Evolutionary conservation across 2,797 vertebrate genomes (phyloP).

Genomic region (Paratrypauchen microcephalus): DNA sequence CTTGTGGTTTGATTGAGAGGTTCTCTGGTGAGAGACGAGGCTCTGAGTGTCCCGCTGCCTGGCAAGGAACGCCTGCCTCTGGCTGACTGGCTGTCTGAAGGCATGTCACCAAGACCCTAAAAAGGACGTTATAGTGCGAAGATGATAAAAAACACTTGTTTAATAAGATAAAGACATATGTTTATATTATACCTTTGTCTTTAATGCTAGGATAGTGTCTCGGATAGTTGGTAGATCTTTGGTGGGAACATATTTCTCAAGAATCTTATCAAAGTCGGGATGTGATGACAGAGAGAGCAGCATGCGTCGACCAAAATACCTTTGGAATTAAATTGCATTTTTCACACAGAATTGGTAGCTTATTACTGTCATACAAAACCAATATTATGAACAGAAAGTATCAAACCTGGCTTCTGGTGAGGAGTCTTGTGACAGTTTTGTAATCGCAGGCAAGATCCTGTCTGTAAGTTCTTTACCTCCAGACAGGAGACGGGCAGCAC

Average conservation of each 20-base stretch:
- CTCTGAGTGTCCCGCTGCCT: slow-evolving; percentile 78
- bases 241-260: slow-evolving; percentile 84
- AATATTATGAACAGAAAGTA: slow-evolving; percentile 2
- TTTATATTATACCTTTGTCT: slow-evolving; percentile 81
- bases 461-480: slow-evolving; percentile 82
- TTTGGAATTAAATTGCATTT: slow-evolving; percentile 48
- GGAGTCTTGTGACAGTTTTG: slow-evolving; percentile 87
- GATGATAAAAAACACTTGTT: neutral
- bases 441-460: slow-evolving; percentile 82
- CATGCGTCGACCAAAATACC: slow-evolving; percentile 91
- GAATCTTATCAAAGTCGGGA: slow-evolving; percentile 86
- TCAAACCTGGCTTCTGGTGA: slow-evolving; percentile 89
- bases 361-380: neutral
- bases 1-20: slow-evolving; percentile 75
- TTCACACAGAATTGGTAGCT: neutral
- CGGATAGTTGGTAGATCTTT: slow-evolving; percentile 87
- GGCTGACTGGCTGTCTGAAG: slow-evolving; percentile 85
- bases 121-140: slow-evolving; percentile 23
- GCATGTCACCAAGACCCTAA: slow-evolving; percentile 90
- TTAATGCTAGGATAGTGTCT: slow-evolving; percentile 83
- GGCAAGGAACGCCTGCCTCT: slow-evolving; percentile 85
- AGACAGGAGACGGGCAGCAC: slow-evolving; percentile 81
- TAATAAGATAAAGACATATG: neutral
- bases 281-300: slow-evolving; percentile 86
- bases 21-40: slow-evolving; percentile 85